These are phyloP conservation scores for Cynopterus sphinx DNA, from an alignment of 2,797 vertebrate species.

Conservation along the genomic window DNA sequence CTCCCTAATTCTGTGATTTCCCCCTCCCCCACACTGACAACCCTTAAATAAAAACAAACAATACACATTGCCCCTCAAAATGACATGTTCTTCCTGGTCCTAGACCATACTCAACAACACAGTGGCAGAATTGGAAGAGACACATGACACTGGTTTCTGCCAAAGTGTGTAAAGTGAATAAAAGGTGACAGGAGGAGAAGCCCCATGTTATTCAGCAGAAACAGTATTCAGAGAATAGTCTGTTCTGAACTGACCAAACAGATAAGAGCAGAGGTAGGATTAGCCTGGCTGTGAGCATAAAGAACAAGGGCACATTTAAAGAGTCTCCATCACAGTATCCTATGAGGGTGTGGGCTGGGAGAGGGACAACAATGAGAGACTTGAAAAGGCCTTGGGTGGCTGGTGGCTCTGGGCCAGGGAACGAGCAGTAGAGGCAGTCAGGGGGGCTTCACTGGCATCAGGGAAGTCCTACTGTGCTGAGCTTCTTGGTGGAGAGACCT, in stretches of 20 bases:
- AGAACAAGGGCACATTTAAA: background rate
- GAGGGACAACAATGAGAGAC: background rate
- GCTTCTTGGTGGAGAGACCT: background rate
- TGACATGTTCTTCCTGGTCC: background rate
- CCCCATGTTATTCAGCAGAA: background rate
- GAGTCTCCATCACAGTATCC: background rate
- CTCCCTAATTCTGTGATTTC: background rate
- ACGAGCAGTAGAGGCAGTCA: background rate
- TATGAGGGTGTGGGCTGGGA: background rate
- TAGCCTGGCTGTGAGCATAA: background rate
- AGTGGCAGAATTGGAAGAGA: background rate
- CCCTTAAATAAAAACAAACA: background rate
- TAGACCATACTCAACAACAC: background rate
- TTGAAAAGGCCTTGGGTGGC: background rate
- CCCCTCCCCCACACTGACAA: background rate
- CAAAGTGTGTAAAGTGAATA: background rate
- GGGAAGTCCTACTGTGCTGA: no score
- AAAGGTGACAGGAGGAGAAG: background rate
- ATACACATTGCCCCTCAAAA: background rate
- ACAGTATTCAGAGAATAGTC: background rate
- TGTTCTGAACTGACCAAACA: background rate
- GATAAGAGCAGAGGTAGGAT: background rate
- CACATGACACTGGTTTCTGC: background rate
- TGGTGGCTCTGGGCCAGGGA: background rate
- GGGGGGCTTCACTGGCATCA: fast-evolving